Base-by-base conservation (phyloP, 2,888 invertebrate genomes). In the Cephus runcator region DNA sequence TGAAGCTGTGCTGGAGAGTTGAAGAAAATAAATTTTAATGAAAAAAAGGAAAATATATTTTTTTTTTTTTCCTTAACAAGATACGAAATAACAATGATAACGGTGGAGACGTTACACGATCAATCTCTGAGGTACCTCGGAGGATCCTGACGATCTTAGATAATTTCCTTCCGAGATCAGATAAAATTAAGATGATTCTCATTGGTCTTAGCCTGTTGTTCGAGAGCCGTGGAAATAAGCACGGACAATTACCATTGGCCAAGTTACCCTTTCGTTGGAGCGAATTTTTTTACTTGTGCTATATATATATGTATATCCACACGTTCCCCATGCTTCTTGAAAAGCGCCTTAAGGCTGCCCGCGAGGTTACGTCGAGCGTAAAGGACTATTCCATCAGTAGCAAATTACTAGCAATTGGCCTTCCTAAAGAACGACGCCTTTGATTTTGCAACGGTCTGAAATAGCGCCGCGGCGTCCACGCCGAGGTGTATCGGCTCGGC, bases 311-410 rank as follows among this genome's bases (percentile, higher is more conserved):
- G 11, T 69, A 15, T n/a, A 69, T 69, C 30, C 15, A 15, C 11
- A 30, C 0, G n/a, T 30, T 31, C 15, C 11, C 69, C 30, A 30
- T 12, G 69, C 30, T 69, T 31, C 69, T 30, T 33, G 69, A 69
- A 40, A 40, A 69, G 4, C 69, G 69, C 69, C 69, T 69, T 31
- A 31, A 69, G 40, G 15, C 40, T 6, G 2, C 0, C 69, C 69
- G 11, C n/a, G 36, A 31, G 73, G 74, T 75, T 74, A 40, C 30
- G 69, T 73, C 36, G 35, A 56, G 68, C 73, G 76, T 73, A 83
- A 82, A 81, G 79, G 81, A 80, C 77, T 80, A 83, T 83, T 83
- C 81, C 83, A 83, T 83, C 82, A 81, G 83, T 81, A 78, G 80
- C 78, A 81, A 83, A 83, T 83, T 83, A 82, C 81, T 75, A 74